Evolutionary conservation across 2,888 invertebrate species (phyloP).

Genomic region (Acronicta leporina): DNA sequence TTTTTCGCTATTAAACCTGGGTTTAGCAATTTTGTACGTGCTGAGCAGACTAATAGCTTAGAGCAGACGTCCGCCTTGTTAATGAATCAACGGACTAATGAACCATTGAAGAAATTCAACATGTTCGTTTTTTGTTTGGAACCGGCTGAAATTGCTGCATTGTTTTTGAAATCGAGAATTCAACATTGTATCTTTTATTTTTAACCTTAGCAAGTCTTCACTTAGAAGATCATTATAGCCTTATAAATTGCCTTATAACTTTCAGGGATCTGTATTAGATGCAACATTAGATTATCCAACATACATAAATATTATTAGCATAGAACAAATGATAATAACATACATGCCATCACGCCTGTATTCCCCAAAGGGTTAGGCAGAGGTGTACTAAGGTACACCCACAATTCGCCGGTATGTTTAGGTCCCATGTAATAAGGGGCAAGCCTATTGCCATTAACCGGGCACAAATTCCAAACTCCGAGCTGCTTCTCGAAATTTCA

Average conservation of each 20-base stretch:
- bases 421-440: too few species aligned
- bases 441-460: too few species aligned
- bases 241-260: not conserved
- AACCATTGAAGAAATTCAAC: conserved; percentile 55
- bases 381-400: too few species aligned
- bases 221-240: not conserved
- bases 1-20: conserved; percentile 52
- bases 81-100: conserved; percentile 53
- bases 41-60: conserved; percentile 49
- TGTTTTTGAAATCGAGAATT: conserved; percentile 33
- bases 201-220: conserved; percentile 22
- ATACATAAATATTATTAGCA: too few species aligned
- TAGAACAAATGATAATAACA: too few species aligned
- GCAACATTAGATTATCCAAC: too few species aligned
- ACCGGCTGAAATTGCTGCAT: conserved; percentile 23
- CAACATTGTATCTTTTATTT: conserved; percentile 36
- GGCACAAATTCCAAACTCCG: too few species aligned
- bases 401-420: too few species aligned
- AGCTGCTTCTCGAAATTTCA: too few species aligned
- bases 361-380: too few species aligned
- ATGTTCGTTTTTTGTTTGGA: conserved; percentile 25
- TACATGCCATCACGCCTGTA: too few species aligned
- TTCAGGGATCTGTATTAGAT: too few species aligned
- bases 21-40: conserved; percentile 56
- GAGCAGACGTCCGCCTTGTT: conserved; percentile 34